These are phyloP conservation scores for Lagocephalus sceleratus DNA, from an alignment of 2,797 vertebrate species.

Conservation along the genomic window DNA sequence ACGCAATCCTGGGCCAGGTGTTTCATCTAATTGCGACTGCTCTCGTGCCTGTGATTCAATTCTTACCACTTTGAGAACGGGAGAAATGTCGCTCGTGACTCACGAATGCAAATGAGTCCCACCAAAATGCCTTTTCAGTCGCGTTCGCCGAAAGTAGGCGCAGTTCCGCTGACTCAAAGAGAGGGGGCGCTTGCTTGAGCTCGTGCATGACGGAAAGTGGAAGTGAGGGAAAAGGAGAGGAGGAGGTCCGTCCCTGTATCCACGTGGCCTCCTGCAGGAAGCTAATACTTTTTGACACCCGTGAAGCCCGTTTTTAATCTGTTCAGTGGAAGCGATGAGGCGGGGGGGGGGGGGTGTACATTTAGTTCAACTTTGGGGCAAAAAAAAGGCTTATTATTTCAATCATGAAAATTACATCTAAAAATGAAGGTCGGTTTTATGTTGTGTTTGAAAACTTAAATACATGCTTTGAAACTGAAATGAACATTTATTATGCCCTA, in stretches of 20 bases:
- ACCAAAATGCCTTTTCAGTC: too few relatives aligned
- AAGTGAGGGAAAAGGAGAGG: conserved; percentile 11
- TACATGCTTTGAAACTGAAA: too few relatives aligned
- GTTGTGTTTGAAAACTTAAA: too few relatives aligned
- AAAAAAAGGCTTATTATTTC: too few relatives aligned
- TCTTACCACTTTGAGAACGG: conserved; percentile 1
- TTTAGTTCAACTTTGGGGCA: background rate
- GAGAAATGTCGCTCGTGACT: background rate
- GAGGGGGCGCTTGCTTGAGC: too few relatives aligned
- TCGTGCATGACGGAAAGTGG: background rate
- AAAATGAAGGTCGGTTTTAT: too few relatives aligned
- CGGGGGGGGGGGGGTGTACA: conserved; percentile 17
- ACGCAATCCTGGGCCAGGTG: background rate
- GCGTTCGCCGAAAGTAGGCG: too few relatives aligned
- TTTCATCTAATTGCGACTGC: background rate
- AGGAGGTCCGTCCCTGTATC: conserved; percentile 37
- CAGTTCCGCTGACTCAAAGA: too few relatives aligned
- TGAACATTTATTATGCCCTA: too few relatives aligned
- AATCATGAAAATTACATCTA: too few relatives aligned
- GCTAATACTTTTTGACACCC: conserved; percentile 68
- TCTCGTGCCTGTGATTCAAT: background rate
- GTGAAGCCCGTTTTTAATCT: conserved; percentile 66
- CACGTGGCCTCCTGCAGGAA: conserved; percentile 34
- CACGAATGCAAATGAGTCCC: background rate
- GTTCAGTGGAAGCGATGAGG: conserved; percentile 52